phyloP scores from a whole-genome alignment of 2,797 vertebrate species.

The Diceros bicornis region DNA sequence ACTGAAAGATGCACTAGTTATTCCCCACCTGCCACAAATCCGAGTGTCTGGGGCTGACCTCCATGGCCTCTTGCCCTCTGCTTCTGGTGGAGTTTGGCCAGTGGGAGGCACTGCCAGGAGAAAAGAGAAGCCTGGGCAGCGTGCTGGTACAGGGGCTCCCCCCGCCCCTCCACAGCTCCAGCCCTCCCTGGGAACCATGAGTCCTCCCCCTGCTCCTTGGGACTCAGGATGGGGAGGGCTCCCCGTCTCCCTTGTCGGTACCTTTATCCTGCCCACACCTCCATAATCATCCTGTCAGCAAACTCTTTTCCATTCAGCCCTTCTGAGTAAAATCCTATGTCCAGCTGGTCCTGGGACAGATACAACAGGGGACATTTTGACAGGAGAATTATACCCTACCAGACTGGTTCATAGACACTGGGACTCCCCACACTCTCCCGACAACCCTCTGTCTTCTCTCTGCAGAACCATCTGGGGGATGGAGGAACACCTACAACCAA shows the following conservation, averaged over 20 bases:
- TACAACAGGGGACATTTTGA: background rate
- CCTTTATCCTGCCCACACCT: background rate
- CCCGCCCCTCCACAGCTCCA: background rate
- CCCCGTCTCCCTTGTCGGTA: background rate
- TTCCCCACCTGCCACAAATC: background rate
- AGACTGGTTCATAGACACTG: background rate
- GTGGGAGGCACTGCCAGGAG: background rate
- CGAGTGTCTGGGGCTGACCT: background rate
- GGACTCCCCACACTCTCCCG: background rate
- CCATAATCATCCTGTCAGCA: background rate
- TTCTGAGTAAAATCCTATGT: background rate
- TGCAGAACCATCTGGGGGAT: background rate
- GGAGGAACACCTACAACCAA: background rate
- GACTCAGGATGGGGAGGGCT: background rate
- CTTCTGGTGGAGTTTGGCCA: background rate
- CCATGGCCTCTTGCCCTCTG: background rate
- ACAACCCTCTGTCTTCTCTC: background rate
- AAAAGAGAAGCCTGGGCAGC: background rate
- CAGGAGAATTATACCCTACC: background rate
- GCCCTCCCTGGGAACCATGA: background rate
- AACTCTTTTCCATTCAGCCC: background rate
- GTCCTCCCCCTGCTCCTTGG: background rate
- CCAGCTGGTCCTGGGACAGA: background rate
- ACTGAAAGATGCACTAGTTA: accelerated
- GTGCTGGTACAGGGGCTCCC: background rate